These are phyloP conservation scores for Salvator merianae DNA, from an alignment of 2,113 vertebrate genomes.

Conservation along the genomic window DNA sequence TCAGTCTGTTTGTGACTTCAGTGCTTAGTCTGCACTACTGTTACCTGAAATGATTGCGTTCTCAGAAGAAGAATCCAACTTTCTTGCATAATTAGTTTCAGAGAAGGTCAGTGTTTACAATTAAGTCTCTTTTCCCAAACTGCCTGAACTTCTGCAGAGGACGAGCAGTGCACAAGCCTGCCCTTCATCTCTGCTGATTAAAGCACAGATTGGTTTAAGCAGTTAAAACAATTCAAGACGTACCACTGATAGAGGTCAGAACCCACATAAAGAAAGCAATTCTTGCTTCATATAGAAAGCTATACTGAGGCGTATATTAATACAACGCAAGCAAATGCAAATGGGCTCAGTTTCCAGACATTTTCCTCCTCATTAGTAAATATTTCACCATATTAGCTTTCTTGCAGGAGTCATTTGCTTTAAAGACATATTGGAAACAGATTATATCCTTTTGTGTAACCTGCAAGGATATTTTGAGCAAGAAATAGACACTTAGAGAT, in stretches of 20 bases:
- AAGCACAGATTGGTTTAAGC: constrained; percentile 29
- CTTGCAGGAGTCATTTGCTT: background rate
- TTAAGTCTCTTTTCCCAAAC: constrained; percentile 34
- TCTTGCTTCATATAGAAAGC: background rate
- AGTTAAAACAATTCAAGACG: constrained; percentile 25
- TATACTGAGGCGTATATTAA: background rate
- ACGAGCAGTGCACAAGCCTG: constrained; percentile 27
- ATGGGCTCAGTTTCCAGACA: background rate
- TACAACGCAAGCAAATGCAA: constrained; percentile 6
- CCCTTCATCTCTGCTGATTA: constrained; percentile 38
- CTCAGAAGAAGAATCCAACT: background rate
- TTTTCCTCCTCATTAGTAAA: no score
- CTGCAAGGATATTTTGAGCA: background rate
- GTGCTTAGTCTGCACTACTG: background rate
- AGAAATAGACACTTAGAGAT: background rate
- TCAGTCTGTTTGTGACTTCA: constrained; percentile 9
- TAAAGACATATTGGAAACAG: background rate
- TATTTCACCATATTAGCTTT: background rate
- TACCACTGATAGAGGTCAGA: constrained; percentile 6
- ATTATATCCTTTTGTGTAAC: background rate
- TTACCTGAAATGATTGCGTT: background rate
- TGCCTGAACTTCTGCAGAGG: background rate
- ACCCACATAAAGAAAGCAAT: background rate
- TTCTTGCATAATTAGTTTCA: background rate
- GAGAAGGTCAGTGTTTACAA: constrained; percentile 25